These are phyloP conservation scores for Monarcha castaneiventris DNA, from an alignment of 2,113 vertebrate species.

Conservation along the genomic window DNA sequence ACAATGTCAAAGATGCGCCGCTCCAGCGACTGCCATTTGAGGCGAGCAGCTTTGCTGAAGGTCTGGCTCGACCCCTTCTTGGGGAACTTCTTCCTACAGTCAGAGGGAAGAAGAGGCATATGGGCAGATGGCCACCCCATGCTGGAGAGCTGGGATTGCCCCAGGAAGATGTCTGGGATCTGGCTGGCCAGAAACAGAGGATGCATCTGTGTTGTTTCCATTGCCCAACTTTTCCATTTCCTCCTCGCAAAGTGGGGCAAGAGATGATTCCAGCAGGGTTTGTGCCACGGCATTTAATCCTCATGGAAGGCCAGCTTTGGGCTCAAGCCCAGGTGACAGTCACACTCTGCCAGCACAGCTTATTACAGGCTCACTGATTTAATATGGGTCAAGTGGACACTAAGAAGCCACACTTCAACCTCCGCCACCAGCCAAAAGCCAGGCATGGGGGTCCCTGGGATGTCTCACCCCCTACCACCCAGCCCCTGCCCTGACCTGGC, in stretches of 20 bases:
- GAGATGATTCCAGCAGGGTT: background rate
- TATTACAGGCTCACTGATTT: background rate
- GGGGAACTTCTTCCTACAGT: slow-evolving; percentile 86
- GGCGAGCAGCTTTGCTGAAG: slow-evolving; percentile 87
- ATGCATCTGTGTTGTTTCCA: background rate
- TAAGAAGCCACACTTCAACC: background rate
- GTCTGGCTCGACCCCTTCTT: slow-evolving; percentile 80
- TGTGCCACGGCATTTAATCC: accelerated
- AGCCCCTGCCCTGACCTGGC: slow-evolving; percentile 66
- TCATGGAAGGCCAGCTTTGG: background rate
- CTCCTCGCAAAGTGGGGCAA: background rate
- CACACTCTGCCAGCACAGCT: background rate
- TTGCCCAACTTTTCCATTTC: background rate
- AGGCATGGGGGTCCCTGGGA: background rate
- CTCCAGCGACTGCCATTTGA: slow-evolving; percentile 95
- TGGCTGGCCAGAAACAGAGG: background rate
- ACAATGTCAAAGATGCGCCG: slow-evolving; percentile 89
- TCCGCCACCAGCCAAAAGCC: background rate
- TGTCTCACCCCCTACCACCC: background rate
- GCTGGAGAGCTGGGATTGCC: background rate
- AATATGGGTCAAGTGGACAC: background rate
- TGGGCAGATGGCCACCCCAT: accelerated
- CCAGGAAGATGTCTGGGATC: background rate
- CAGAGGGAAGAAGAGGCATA: background rate
- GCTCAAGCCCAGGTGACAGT: background rate